Base-by-base conservation (phyloP, 2,797 vertebrate genomes). In the Galagoides demidoff region DNA sequence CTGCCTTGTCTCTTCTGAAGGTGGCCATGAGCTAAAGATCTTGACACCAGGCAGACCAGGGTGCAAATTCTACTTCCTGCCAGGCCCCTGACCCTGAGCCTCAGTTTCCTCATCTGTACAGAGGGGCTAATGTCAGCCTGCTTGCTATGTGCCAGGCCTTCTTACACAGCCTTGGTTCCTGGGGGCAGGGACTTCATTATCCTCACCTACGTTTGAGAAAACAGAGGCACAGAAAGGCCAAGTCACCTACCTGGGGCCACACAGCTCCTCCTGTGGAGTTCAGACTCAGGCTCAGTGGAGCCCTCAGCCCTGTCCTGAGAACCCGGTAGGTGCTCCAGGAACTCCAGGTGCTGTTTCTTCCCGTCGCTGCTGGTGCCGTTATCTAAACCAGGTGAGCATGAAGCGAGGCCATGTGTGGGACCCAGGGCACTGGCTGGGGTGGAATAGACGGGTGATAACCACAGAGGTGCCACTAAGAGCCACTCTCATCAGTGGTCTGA, bases 271-370 rank as follows among this genome's bases (percentile, higher is more conserved):
- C 7, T 59, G 57, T 8, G 57, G 45, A 77, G 29, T 52, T 20
- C 49, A 52, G 45, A 49, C 49, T 52, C 49, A 52, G 49, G 31
- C 16, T 31, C 29, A 7, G 11, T 3, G 27, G 45, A 22, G 73
- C 39, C 49, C 0, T 49, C 3, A 49, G 73, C 10, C 45, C 29
- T 2, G 0, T 37, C 70, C 9, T 5, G 16, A 17, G 43, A 1
- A 0, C 43, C 74, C 19, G 14, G 29, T 29, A n/a, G 45, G 5
- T 52, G 74, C 29, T 74, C 29, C 29, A 31, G 73, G 73, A 74
- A 19, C 1, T 8, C 9, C 23, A 1, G 5, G 29, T 22, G 17
- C 45, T 20, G 19, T 22, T 77, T 7, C 31, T 31, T 55, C 45
- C n/a, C n/a, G n/a, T n/a, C n/a, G n/a, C n/a, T n/a, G n/a, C n/a